Base-by-base conservation (phyloP, 2,797 vertebrate genomes). In the Centroberyx gerrardi region DNA sequence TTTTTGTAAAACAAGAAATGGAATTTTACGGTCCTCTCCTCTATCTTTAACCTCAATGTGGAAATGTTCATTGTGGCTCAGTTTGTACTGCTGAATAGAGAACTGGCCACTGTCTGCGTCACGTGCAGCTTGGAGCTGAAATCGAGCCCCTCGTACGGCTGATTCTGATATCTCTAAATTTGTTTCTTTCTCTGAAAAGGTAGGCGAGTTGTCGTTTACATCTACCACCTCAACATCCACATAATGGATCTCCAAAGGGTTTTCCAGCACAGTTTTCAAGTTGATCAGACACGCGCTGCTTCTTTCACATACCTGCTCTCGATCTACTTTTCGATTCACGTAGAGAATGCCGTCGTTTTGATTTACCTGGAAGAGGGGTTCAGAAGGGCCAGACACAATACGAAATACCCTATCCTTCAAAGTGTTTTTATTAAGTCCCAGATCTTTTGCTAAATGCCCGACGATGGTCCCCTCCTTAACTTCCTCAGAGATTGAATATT, bases 171-270 rank as follows among this genome's bases (percentile, higher is more conserved):
- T 88, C 9, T 88, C 84, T 8, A 93, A 55, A 14, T 15, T 42
- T 59, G 76, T 58, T 31, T 89, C 84, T 2, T 78, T 69, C 1
- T 68, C 65, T 5, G 63, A 18, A 59, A 93, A 92, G 9, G 28
- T 89, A 17, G 95, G 95, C 0, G 91, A 54, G 12, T 96, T 93
- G 56, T 96, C 95, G 1, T 96, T 96, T 4, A 96, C 82, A 44
- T 96, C 95, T 8, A 82, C 64, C 38, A 96, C 89, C 49, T 95
- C 94, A 17, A 96, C 90, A 15, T 84, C 62, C 10, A 95, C 90
- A 1, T 95, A 93, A 70, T 95, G 94, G 1, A 96, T 87, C 71
- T 94, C 93, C n/a, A 95, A 78, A 2, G 95, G 95, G 6, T 94
- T 87, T 71, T 96, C 94, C 42, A 95, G 82, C 22, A 94, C 91